Conservation (phyloP, 2,113 vertebrate species). For the Cynoglossus semilaevis region DNA sequence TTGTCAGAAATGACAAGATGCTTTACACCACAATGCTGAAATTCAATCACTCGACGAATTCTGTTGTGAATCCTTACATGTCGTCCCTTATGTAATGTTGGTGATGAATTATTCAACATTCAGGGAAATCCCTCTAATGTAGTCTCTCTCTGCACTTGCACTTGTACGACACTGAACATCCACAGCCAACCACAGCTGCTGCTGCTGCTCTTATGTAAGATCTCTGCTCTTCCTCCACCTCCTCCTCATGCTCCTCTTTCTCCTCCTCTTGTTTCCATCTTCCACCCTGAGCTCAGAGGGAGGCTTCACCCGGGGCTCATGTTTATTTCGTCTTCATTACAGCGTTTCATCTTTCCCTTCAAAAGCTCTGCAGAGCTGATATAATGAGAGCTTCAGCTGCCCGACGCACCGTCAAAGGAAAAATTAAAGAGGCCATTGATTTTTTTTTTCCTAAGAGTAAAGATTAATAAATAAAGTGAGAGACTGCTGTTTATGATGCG, state of each 20-base stretch:
- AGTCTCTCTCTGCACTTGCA: constrained; percentile 1
- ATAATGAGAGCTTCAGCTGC: constrained; percentile 18
- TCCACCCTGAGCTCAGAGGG: constrained; percentile 28
- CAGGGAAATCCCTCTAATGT: too few relatives aligned
- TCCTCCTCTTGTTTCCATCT: constrained; percentile 5
- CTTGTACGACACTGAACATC: constrained; percentile 19
- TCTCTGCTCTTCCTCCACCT: neutral
- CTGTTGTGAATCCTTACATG: too few relatives aligned
- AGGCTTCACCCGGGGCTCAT: constrained; percentile 1
- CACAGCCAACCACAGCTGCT: constrained; percentile 19
- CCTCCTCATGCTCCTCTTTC: neutral
- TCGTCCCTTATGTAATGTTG: too few relatives aligned
- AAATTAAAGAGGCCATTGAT: neutral
- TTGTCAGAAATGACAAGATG: too few relatives aligned
- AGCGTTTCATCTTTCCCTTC: constrained; percentile 48
- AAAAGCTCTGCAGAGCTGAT: constrained; percentile 17
- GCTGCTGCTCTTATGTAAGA: constrained; percentile 53
- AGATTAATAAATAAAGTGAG: neutral
- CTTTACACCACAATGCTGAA: too few relatives aligned
- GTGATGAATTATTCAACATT: too few relatives aligned
- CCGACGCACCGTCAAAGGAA: neutral
- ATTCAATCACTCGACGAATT: too few relatives aligned
- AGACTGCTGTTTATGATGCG: neutral
- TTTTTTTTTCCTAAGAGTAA: neutral
- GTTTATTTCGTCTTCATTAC: constrained; percentile 54